A percentile compares a stretch with the other conserved stretches of the same genome.
Evolutionary conservation across 2,797 vertebrate species (phyloP).

Genomic region (Glyptemys insculpta): DNA sequence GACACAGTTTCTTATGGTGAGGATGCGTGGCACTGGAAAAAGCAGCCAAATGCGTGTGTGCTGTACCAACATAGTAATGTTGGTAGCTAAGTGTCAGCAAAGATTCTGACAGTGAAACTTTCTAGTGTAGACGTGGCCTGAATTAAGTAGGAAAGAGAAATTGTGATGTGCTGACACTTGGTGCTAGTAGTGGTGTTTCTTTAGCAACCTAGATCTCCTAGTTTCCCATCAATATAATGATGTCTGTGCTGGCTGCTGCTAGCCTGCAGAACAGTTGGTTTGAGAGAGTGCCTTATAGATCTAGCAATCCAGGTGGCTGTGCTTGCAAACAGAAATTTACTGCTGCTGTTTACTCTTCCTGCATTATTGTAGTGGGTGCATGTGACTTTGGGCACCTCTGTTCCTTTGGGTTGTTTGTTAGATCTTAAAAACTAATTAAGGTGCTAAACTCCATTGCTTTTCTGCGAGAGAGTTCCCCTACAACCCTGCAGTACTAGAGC

Average conservation of each 20-base stretch:
- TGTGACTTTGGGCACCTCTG: background rate
- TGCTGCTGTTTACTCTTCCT: background rate
- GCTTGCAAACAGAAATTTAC: background rate
- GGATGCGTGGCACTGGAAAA: background rate
- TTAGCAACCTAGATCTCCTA: background rate
- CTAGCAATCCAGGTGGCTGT: background rate
- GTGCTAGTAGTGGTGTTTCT: background rate
- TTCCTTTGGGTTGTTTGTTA: background rate
- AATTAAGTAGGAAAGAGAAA: background rate
- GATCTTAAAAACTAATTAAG: background rate
- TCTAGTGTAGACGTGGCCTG: background rate
- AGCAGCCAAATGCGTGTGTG: background rate
- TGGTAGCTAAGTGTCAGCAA: background rate
- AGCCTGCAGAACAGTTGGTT: too few species aligned
- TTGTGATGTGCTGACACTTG: background rate
- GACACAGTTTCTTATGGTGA: background rate
- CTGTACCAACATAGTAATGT: background rate
- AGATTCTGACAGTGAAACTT: background rate
- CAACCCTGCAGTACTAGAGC: background rate
- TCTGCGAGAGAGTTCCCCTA: background rate
- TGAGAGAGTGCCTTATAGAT: background rate
- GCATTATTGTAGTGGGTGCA: rapidly evolving
- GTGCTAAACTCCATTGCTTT: background rate
- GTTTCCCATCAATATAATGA: background rate
- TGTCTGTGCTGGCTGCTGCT: too few species aligned